These are phyloP conservation scores for Pollicipes pollicipes DNA, from an alignment of 1,140 invertebrate genomes.

Conservation along the genomic window DNA sequence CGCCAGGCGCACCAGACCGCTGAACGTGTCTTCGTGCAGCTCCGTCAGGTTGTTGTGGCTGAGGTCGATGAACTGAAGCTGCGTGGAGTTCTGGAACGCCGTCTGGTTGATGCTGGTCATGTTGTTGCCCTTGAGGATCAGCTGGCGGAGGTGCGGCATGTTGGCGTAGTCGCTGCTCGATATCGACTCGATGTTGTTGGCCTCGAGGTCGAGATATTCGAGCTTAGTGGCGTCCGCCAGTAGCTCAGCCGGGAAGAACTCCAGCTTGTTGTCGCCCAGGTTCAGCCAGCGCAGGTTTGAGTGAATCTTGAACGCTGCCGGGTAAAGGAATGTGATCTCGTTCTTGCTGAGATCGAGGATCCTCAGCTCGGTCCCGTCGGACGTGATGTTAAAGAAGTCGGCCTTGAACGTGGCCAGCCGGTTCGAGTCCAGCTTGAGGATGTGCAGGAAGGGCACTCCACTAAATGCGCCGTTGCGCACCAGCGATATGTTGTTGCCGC, in stretches of 20 bases:
- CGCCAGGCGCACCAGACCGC: conserved; percentile 56
- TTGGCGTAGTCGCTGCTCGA: conserved; percentile 68
- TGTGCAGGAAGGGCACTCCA: conserved; percentile 22
- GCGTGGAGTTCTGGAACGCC: conserved; percentile 75
- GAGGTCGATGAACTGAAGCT: conserved; percentile 60
- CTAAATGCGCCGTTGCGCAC: conserved; percentile 23
- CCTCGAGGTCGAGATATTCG: conserved; percentile 44
- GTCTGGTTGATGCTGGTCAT: conserved; percentile 63
- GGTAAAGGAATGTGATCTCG: conserved; percentile 54
- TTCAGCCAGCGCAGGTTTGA: conserved; percentile 46
- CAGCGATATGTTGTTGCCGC: conserved; percentile 23
- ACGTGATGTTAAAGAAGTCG: conserved; percentile 39
- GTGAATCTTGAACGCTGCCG: conserved; percentile 63
- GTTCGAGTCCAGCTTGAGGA: conserved; percentile 25
- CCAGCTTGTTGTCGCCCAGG: conserved; percentile 53
- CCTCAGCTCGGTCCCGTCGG: conserved; percentile 40
- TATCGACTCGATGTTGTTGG: conserved; percentile 53
- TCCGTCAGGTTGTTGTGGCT: conserved; percentile 52
- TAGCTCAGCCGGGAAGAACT: conserved; percentile 61
- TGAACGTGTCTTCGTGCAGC: conserved; percentile 58
- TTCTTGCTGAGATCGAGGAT: conserved; percentile 54
- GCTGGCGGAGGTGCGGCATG: conserved; percentile 43
- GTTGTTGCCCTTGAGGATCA: conserved; percentile 51
- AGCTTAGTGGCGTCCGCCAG: conserved; percentile 32
- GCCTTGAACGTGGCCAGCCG: conserved; percentile 48